Evolutionary conservation across 2,888 invertebrate genomes (phyloP).

Genomic region (Troides aeacus): DNA sequence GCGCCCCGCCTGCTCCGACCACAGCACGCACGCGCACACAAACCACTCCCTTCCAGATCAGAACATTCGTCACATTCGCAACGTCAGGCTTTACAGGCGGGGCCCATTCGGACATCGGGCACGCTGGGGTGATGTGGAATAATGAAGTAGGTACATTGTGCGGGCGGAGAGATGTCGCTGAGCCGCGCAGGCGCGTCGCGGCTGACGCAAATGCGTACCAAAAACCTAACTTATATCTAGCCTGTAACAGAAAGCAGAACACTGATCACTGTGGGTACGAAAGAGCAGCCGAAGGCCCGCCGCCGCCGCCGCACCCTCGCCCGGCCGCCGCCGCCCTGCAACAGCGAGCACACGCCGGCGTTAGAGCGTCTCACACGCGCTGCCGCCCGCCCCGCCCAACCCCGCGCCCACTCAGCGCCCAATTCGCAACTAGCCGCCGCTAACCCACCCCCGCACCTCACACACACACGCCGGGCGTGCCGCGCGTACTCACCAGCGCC

Average conservation of each 20-base stretch:
- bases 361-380: constrained; percentile 86
- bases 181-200: constrained; percentile 47
- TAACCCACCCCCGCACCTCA: too few relatives aligned
- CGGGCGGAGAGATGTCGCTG: constrained; percentile 48
- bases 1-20: constrained; percentile 8
- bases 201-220: constrained; percentile 48
- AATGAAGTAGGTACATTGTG: constrained; percentile 66
- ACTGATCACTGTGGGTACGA: constrained; percentile 65
- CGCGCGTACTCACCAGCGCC: constrained; percentile 15
- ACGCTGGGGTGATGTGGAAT: constrained; percentile 47
- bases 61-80: background rate
- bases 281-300: constrained; percentile 63
- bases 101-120: constrained; percentile 33
- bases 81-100: constrained; percentile 13
- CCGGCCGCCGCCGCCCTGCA: constrained; percentile 46
- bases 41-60: constrained; percentile 20
- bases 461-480: constrained; percentile 1
- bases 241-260: constrained; percentile 78
- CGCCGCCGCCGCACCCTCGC: constrained; percentile 68
- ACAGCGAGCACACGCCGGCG: constrained; percentile 72
- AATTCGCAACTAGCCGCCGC: constrained; percentile 6
- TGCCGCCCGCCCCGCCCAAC: constrained; percentile 84
- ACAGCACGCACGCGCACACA: constrained; percentile 27
- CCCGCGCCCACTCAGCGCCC: constrained; percentile 80
- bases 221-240: constrained; percentile 77